Base-by-base conservation (phyloP, 2,888 invertebrate genomes). In the Plagiodera versicolora region DNA sequence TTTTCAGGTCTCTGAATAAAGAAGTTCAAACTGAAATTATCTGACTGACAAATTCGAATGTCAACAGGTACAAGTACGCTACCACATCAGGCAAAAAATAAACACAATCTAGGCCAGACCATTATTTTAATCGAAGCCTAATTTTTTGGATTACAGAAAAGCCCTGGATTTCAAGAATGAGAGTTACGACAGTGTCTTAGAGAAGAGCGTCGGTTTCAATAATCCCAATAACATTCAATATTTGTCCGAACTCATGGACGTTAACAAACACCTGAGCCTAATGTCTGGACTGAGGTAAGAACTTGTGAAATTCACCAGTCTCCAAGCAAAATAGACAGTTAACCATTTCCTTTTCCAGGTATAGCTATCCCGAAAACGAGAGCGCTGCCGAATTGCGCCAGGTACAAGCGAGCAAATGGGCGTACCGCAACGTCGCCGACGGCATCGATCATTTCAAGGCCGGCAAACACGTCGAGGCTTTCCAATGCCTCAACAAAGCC, bases 391-490 rank as follows among this genome's bases (percentile, higher is more conserved):
- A 92, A 79, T 83, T 97, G 70, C 88, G 95, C 61, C 93, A 94
- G 81, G 87, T 89, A 18, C 96, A 97, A 82, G 94, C 95, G 50
- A 91, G 92, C 78, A 94, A 94, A 80, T 94, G 94, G 94, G 95
- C 95, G 1, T 94, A 94, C 81, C 88, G 92, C 79, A 85, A 83
- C 76, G 96, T 97, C 19, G 94, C 95, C n/a, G 94, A 95, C 80
- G 97, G 97, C 19, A 95, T 97, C 73, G 91, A 92, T 75, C 92
- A 93, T 82, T 96, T 96, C 82, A 97, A 97, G 81, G 89, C 91
- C 48, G 95, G 95, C 47, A 87, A 92, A 71, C 94, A 94, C 79
- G 90, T 93, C 0, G 97, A 98, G 83, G 97, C 97, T 35, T 94
- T 96, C 81, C 95, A 95, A 78, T 94, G 94, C 76, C 84, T 95